A percentile compares a stretch with the other conserved stretches of the same genome.
These are phyloP conservation scores for Callipepla californica DNA, from an alignment of 2,113 vertebrate species.

Conservation along the genomic window DNA sequence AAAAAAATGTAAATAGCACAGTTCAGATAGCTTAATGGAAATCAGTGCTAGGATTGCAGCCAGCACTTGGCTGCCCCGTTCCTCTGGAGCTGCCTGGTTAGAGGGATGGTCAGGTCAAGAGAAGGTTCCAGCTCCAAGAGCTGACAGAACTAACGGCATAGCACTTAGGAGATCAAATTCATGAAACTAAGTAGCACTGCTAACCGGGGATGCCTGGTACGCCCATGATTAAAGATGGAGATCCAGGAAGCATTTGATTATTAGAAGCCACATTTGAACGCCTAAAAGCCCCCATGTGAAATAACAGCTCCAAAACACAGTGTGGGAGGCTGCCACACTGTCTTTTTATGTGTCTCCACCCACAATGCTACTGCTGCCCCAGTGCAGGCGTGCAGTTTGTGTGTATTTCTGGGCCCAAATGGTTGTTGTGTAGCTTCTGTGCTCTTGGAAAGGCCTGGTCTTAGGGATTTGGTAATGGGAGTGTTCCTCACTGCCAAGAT, in stretches of 20 bases:
- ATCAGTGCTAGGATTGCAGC: background rate
- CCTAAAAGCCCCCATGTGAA: background rate
- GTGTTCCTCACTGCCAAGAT: background rate
- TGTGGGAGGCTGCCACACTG: accelerated
- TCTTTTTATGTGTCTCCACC: background rate
- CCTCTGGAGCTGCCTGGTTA: background rate
- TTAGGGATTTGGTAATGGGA: too few species aligned
- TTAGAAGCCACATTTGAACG: background rate
- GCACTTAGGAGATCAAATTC: background rate
- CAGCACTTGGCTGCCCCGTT: background rate
- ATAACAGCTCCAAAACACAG: background rate
- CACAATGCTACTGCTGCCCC: too few species aligned
- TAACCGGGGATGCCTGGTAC: background rate
- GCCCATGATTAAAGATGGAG: background rate
- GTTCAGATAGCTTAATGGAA: background rate
- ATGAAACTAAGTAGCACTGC: background rate
- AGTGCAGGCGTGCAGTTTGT: too few species aligned
- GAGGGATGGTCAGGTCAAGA: background rate
- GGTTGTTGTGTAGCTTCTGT: background rate
- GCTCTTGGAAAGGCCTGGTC: background rate
- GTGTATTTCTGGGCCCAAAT: background rate
- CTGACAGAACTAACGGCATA: background rate
- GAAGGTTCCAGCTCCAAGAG: background rate
- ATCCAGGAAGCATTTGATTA: background rate
- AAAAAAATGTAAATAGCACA: background rate